Evolutionary conservation across 2,113 vertebrate genomes (phyloP), one percentile per base, ranked within the genome.

Genomic region (Hoplias malabaricus): DNA sequence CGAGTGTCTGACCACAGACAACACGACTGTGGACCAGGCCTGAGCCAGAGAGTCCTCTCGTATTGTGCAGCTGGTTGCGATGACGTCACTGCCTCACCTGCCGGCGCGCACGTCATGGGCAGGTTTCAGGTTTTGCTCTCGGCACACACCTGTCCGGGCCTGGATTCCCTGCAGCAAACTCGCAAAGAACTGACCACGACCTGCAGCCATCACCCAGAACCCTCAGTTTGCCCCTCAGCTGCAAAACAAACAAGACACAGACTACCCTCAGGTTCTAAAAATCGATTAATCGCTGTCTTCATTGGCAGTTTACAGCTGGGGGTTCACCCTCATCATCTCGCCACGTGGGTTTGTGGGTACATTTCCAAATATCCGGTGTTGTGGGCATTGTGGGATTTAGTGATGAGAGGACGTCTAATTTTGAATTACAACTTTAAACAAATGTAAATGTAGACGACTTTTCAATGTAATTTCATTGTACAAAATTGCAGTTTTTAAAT

Each of bases 121-220:
- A 34, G 16, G 9, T 25, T 65, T 40, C 36, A 9, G 36, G 2
- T 10, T 19, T 4, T 27, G 48, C 6, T 40, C 42, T 42, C 13
- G n/a, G 9, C 7, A 7, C 2, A 5, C 23, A 62, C 61, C 36
- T 34, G 65, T n/a, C 14, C 40, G 69, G 38, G 1, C 38, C 19
- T 34, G 33, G 14, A 73, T 34, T 3, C 69, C 69, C 48, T 73
- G 25, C 23, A 21, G 59, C 50, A 73, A 63, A 78, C 19, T 67
- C 23, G 16, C 16, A 0, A 77, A 36, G 53, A 81, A 72, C 23
- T 40, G 56, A 21, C 19, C 61, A 23, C 75, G 31, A 27, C 80
- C 43, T 16, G 62, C 13, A 61, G 75, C 75, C 75, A 82, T 78
- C n/a, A n/a, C n/a, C n/a, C n/a, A 23, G 1, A 7, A 2, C 16